Evolutionary conservation across 1,140 invertebrate genomes (phyloP).

Genomic region (Thereuonema tuberculata): DNA sequence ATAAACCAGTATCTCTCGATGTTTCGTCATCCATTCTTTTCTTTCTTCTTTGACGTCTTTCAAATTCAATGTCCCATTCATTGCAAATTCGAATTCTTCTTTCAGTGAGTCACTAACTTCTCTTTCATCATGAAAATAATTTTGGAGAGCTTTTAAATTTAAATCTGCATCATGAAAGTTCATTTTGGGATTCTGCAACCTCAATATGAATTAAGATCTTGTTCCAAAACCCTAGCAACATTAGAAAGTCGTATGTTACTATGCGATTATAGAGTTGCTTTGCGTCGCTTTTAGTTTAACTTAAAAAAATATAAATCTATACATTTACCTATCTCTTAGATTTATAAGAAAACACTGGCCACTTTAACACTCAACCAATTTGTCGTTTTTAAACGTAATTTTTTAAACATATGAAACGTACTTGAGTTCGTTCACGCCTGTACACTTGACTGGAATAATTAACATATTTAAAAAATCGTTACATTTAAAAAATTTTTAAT

Average conservation of each 20-base stretch:
- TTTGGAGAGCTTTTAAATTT: not conserved
- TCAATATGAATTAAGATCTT: not conserved
- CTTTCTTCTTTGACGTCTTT: not conserved
- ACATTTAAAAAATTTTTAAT: no score
- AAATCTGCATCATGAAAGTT: not conserved
- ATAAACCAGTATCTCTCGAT: not conserved
- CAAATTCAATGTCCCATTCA: not conserved
- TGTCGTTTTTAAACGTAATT: no score
- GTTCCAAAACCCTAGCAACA: not conserved
- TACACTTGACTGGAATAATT: no score
- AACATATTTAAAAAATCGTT: no score
- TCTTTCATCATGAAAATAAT: not conserved
- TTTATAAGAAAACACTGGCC: no score
- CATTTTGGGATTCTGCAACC: not conserved
- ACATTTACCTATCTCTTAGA: no score
- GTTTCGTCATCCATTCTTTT: not conserved
- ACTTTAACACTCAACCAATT: no score
- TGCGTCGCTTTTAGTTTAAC: not conserved
- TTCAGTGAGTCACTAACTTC: not conserved
- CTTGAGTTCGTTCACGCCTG: no score
- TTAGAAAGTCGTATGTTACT: not conserved
- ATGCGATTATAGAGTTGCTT: not conserved
- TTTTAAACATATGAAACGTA: no score
- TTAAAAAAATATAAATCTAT: no score
- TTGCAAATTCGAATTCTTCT: not conserved